Evolutionary conservation across 1,140 invertebrate genomes (phyloP), one percentile per base, ranked within the genome.

Genomic region (Pteromalus puparum): DNA sequence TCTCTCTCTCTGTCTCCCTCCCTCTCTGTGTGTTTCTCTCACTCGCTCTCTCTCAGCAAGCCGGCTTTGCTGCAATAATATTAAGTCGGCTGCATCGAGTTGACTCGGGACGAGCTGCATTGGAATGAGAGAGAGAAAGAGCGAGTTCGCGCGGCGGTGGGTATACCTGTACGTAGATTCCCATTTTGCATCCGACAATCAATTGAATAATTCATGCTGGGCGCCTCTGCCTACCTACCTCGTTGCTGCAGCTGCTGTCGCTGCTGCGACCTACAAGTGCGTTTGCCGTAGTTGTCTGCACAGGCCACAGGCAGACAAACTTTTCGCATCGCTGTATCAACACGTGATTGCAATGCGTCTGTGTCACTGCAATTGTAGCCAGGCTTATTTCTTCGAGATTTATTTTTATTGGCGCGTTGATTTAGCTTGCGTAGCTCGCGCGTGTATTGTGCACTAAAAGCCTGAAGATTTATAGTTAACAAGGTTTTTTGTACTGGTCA

Each of bases 191-290:
- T 77, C 65, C 72, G 34, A 48, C 53, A 24, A 77, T 81, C 84
- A 65, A 82, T 82, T 85, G 84, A 85, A 85, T 85, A 81, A 85
- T 85, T 81, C 84, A 85, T 82, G 74, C 28, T 34, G 13, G 53
- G 18, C 53, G 48, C 53, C 67, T 70, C 67, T 26, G 26, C 67
- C 21, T n/a, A 61, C 18, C 18, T n/a, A 61, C 46, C 46, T 48
- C 15, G 42, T 13, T 46, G 42, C 42, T 46, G 18, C 48, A 18
- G 48, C 18, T 53, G 48, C 15, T 53, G 48, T 15, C 18, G 24
- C 34, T 53, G 68, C 21, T 61, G 5, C 6, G 79, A 53, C 18
- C n/a, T 38, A n/a, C 34, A 26, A 21, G 28, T 46, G 12, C 26
- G 65, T 80, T 42, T 70, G 26, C 78, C 24, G 6, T 61, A 72